Evolutionary conservation across 1,140 invertebrate species (phyloP), one percentile per base, ranked within the genome.

Genomic region (Rhizoglyphus robini): DNA sequence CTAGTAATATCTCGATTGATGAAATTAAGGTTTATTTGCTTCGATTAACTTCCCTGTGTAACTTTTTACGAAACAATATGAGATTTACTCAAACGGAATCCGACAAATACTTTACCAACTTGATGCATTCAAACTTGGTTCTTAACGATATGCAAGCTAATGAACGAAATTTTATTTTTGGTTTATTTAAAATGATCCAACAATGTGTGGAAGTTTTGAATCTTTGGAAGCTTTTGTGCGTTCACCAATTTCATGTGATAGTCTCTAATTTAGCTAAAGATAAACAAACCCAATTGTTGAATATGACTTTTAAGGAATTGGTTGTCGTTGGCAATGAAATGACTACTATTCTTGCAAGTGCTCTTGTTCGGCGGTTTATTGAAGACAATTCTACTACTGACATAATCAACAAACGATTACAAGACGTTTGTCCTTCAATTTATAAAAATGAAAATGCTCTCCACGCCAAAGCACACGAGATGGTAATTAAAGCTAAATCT

Each of bases 361-460:
- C 75, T 62, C 66, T 81, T 5, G 76, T 81, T 27, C 75, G 75
- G 34, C 74, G 87, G 64, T 99, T 97, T 76, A 79, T 98, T 0
- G 86, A 87, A 63, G 95, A 99, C 74, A 93, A 94, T 76, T 90
- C 94, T 0, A 89, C 88, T 2, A 89, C 95, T 0, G 89, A 94
- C 75, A 83, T 87, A 0, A 90, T 98, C 36, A 96, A 89, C 67
- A 77, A 80, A 20, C 86, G 86, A 75, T 77, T 99, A n/a, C 79
- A 93, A 58, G 85, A 94, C 73, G 80, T 93, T 0, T 98, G 95
- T 75, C 95, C 95, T 0, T 88, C 86, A 71, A 79, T 99, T 0
- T 99, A 96, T 73, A 87, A 87, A 70, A 85, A 84, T 71, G 95
- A 99, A 80, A 95, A 98, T 80, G 94, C 91, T 20, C 87, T 90